Evolutionary conservation across 1,140 invertebrate genomes (phyloP), one percentile per base, ranked within the genome.

Genomic region (Carcinoscorpius rotundicauda): DNA sequence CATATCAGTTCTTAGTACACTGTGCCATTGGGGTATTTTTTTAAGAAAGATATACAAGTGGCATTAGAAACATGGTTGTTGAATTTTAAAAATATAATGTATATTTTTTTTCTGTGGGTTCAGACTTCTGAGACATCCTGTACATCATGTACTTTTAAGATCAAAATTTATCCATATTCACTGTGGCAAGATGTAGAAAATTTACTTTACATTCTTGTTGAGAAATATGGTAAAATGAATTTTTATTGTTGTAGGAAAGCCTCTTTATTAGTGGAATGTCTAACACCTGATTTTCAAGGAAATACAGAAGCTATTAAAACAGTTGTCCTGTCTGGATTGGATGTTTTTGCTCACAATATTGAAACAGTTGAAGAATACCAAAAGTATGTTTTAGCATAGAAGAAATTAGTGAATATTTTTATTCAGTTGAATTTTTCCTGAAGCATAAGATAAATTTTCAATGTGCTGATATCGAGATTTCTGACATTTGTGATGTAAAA

Each of bases 321-420:
- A 0, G 86, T 99, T 62, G 91, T 87, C 0, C 75, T 82, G 9
- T 88, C 88, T 61, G 91, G 91, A 0, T 78, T 97, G 3, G 92
- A 98, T 80, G 93, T 97, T 52, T 97, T 89, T 81, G 94, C 96
- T 0, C 95, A 98, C 75, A 98, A 98, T 77, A 88, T 98, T 64
- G 97, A 99, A 82, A 98, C 96, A 53, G 83, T 77, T 0, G 89
- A 95, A 75, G 79, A 85, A 66, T 79, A 97, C 11, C 78, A 80
- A 70, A 72, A 71, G 75, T 74, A 64, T 64, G 49, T n/a, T 4
- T 66, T 11, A 62, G 51, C 5, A 62, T 62, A n/a, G 6, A 55
- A 55, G 3, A 55, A 55, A 55, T 55, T 8, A 57, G 10, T 57
- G 4, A 57, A 10, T 52, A 50, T 52, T 64, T 29, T 29, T 29